Percentiles rank a stretch among this genome's conserved stretches.
Evolutionary conservation across 2,113 vertebrate genomes (phyloP).

Genomic region (mouse (Mus musculus)): GRCm39 chr6:14832501-14833000

Average conservation of each 20-base stretch:
- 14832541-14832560: background rate
- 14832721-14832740: background rate
- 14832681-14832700: background rate
- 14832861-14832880: background rate
- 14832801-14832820: background rate
- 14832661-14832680: background rate
- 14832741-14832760: background rate
- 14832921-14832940: conserved; percentile 58
- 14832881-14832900: background rate
- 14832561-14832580: background rate
- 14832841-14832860: background rate
- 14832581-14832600: background rate
- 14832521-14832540: background rate
- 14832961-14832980: conserved; percentile 65
- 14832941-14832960: conserved; percentile 64
- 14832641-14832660: background rate
- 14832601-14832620: background rate
- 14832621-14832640: background rate
- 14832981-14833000: conserved; percentile 67
- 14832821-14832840: background rate
- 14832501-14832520: background rate
- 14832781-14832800: background rate
- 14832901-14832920: background rate
- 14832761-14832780: background rate
- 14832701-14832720: background rate